Evolutionary conservation across 2,888 invertebrate species (phyloP).

Genomic region (Portevinia maculata): DNA sequence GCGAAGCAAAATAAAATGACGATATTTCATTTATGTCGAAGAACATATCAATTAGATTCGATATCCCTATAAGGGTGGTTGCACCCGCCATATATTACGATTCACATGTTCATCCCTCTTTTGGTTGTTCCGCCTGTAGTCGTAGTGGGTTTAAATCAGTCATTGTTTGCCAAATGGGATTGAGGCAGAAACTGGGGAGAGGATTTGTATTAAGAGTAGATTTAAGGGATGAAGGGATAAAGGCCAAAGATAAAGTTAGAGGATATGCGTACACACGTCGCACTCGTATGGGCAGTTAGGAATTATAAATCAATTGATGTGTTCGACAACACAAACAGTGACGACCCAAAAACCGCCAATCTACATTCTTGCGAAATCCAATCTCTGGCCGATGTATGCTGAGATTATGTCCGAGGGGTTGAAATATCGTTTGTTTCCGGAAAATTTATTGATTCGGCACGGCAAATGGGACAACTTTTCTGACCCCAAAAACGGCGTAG

Average conservation of each 20-base stretch:
- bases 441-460: conserved; percentile 53
- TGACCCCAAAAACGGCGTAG: conserved; percentile 20
- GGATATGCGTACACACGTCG: conserved; percentile 6
- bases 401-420: conserved; percentile 47
- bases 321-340: conserved; percentile 60
- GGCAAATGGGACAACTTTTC: conserved; percentile 21
- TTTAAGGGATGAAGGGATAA: conserved; percentile 58
- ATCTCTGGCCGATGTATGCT: conserved; percentile 21
- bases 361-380: conserved; percentile 54
- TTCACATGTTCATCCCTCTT: conserved; percentile 32
- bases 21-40: conserved; percentile 73
- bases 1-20: conserved; percentile 47
- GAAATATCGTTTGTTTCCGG: conserved; percentile 39
- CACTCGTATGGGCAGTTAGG: conserved; percentile 47
- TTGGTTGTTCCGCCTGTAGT: conserved; percentile 17
- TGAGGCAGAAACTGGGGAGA: conserved; percentile 43
- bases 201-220: conserved; percentile 51
- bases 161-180: conserved; percentile 65
- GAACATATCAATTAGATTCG: conserved; percentile 74
- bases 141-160: conserved; percentile 58
- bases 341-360: conserved; percentile 61
- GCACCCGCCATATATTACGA: conserved; percentile 23
- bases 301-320: conserved; percentile 74
- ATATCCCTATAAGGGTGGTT: conserved; percentile 54
- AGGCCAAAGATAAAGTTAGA: conserved; percentile 15